Evolutionary conservation across 2,797 vertebrate genomes (phyloP), one percentile per base, ranked within the genome.

Genomic region (Hippocampus kuda): DNA sequence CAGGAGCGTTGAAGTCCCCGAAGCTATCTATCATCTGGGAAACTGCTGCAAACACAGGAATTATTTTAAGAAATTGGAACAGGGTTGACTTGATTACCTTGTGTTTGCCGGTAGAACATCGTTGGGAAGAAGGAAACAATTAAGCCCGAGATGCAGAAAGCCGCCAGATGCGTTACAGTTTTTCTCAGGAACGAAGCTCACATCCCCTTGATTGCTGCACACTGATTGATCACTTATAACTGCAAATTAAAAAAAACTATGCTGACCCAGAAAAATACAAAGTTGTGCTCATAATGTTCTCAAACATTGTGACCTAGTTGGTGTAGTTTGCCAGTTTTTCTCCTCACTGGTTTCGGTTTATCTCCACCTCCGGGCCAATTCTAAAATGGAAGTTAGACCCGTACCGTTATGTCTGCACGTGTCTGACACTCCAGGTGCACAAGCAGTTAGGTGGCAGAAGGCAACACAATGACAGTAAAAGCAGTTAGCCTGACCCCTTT

Each of bases 41-140:
- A 90, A 91, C 85, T 90, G 91, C 91, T 90, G 89, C 89, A 91
- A 92, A 91, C 83, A 89, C 85, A 88, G 79, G 83, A 90, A 90
- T 91, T 93, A 92, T 93, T 92, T 92, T 88, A 78, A 89, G 89
- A 91, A 93, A 91, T 84, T 90, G 88, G 91, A 91, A 86, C 90
- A 78, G 84, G 84, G 86, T 90, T 86, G 86, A 83, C 87, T 85
- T 89, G 86, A 91, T 90, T 91, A 89, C 87, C 79, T 83, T 79
- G 85, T 87, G 72, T 77, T 68, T 78, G 84, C 81, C 85, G 83
- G 83, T 74, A 87, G 81, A 89, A 86, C 73, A 59, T 75, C 87
- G 87, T 89, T 76, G 84, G 72, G 72, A 78, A 84, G 75, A 75
- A 75, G 71, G 76, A 74, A 83, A 83, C 84, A 89, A 90, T 89